phyloP scores from a whole-genome alignment of 2,888 invertebrate species.

The Eulithis testata region DNA sequence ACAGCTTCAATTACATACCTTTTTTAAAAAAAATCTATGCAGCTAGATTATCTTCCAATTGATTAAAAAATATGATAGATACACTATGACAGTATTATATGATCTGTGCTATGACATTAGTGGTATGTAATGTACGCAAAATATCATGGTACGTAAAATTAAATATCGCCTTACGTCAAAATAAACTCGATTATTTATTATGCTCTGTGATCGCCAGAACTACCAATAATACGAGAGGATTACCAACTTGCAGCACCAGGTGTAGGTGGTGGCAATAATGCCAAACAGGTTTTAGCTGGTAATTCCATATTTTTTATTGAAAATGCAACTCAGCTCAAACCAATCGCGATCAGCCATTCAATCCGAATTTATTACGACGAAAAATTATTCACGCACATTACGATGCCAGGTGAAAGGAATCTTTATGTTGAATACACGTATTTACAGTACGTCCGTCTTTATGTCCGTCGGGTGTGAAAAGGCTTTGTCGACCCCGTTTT shows the following conservation, averaged over 20 bases:
- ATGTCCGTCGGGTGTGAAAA: slow-evolving; percentile 77
- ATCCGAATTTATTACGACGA: slow-evolving; percentile 82
- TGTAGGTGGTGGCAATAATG: slow-evolving; percentile 71
- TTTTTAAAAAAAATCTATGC: too few species aligned
- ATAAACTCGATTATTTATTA: slow-evolving; percentile 65
- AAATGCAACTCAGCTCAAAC: slow-evolving; percentile 71
- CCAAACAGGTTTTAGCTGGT: slow-evolving; percentile 61
- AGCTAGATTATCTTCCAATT: too few species aligned
- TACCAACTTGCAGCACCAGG: slow-evolving; percentile 42
- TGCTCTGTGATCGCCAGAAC: slow-evolving; percentile 57
- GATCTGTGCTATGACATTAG: too few species aligned
- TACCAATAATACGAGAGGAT: slow-evolving; percentile 60
- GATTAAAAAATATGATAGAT: too few species aligned
- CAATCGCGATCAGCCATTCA: slow-evolving; percentile 78
- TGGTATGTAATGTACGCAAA: neutral
- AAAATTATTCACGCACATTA: slow-evolving; percentile 82
- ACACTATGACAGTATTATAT: too few species aligned
- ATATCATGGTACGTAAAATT: slow-evolving; percentile 16
- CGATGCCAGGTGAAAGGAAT: slow-evolving; percentile 57
- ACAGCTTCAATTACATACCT: too few species aligned
- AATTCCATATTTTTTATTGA: slow-evolving; percentile 61
- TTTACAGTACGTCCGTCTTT: slow-evolving; percentile 67
- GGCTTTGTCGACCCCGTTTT: slow-evolving; percentile 77
- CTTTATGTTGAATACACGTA: slow-evolving; percentile 63
- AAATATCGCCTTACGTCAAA: slow-evolving; percentile 54